phyloP scores from a whole-genome alignment of 2,113 vertebrate genomes.

The Nansenia antarctica region DNA sequence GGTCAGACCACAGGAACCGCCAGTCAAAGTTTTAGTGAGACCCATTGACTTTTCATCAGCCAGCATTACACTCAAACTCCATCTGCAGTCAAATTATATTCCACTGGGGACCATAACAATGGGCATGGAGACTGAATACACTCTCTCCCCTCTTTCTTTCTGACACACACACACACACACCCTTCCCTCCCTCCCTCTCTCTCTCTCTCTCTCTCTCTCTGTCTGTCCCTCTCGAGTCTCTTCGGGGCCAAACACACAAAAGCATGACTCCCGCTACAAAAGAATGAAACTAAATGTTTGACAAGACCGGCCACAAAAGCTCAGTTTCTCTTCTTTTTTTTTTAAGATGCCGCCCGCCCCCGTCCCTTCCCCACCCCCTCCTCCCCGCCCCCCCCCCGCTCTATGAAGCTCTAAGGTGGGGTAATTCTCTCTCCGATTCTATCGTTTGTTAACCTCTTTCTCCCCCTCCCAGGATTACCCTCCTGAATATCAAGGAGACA shows the following conservation, averaged over 20 bases:
- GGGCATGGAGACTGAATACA: not conserved
- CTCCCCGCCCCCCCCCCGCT: not conserved
- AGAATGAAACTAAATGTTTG: slow-evolving; percentile 66
- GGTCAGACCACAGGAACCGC: not conserved
- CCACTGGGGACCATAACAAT: slow-evolving; percentile 17
- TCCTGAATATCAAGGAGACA: slow-evolving; percentile 68
- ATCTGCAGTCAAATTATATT: slow-evolving; percentile 15
- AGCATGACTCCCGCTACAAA: slow-evolving; percentile 50
- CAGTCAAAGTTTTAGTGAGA: slow-evolving; percentile 3
- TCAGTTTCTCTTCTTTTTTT: too few species aligned
- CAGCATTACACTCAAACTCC: not conserved
- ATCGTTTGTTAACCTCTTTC: slow-evolving; percentile 67
- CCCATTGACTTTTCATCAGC: not conserved
- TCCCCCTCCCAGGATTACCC: slow-evolving; percentile 60
- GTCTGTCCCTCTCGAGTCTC: slow-evolving; percentile 7
- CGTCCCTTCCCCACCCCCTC: not conserved
- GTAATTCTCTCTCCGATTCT: slow-evolving; percentile 50
- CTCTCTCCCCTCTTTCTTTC: slow-evolving; percentile 3
- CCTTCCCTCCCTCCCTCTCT: not conserved
- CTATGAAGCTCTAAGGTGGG: slow-evolving; percentile 47
- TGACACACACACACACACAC: too few species aligned
- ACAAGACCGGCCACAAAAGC: slow-evolving; percentile 64
- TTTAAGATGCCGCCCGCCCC: slow-evolving; percentile 45
- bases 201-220: not conserved
- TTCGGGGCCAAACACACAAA: slow-evolving; percentile 55